Conservation (phyloP, 2,113 vertebrate species). For the Elephantulus edwardii region DNA sequence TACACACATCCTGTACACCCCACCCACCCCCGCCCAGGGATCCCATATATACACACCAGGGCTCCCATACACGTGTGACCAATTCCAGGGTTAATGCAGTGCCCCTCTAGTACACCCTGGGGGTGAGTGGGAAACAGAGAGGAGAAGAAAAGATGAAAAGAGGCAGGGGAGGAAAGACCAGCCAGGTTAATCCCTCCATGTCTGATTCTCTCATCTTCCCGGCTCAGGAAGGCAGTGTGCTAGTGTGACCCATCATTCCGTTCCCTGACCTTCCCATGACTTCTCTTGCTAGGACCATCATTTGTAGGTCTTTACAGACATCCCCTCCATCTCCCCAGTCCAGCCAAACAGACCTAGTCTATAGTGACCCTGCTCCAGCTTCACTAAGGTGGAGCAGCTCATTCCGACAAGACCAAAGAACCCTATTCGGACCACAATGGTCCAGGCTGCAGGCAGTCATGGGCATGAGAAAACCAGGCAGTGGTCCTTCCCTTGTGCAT, state of each 20-base stretch:
- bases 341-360: not conserved
- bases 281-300: not conserved
- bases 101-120: not conserved
- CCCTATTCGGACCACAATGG: not conserved
- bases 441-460: too few species aligned
- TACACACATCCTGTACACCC: too few species aligned
- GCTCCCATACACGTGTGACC: too few species aligned
- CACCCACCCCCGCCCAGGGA: too few species aligned
- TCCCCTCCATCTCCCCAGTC: too few species aligned
- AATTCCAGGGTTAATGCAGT: too few species aligned
- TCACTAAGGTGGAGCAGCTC: not conserved
- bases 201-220: not conserved
- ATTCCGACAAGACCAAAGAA: not conserved
- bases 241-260: not conserved
- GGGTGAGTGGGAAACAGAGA: not conserved
- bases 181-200: not conserved
- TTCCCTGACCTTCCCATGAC: too few species aligned
- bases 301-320: not conserved
- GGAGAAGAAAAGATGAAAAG: not conserved
- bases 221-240: not conserved
- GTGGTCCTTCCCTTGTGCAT: not conserved
- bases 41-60: too few species aligned
- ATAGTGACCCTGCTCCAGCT: not conserved
- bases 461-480: not conserved
- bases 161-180: not conserved